phyloP scores from a whole-genome alignment of 2,797 vertebrate species.

The Pseudochirops cupreus region DNA sequence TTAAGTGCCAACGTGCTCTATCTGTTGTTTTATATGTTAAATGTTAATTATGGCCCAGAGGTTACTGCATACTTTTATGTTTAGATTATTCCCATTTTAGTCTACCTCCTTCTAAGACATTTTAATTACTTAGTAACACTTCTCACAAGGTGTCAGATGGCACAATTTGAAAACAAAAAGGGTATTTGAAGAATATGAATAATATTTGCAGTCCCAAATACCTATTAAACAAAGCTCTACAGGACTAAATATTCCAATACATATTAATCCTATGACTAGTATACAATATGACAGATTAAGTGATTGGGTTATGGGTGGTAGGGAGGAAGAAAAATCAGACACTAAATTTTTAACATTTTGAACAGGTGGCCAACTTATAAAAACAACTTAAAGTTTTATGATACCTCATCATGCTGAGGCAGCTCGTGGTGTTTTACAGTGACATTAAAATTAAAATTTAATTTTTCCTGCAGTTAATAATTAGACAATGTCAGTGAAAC shows the following conservation, averaged over 20 bases:
- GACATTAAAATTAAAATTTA: conserved; percentile 86
- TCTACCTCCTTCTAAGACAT: conserved; percentile 8
- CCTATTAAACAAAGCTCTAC: conserved; percentile 56
- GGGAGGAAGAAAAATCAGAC: conserved; percentile 38
- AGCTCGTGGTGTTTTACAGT: conserved; percentile 79
- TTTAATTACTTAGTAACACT: conserved; percentile 19
- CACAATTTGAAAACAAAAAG: conserved; percentile 24
- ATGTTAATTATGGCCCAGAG: conserved; percentile 18
- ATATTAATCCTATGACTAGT: conserved; percentile 61
- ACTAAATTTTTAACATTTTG: conserved; percentile 77
- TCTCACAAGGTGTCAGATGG: neutral
- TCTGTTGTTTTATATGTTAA: conserved; percentile 8
- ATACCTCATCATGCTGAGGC: conserved; percentile 77
- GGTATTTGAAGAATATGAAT: conserved; percentile 20
- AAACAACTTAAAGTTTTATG: conserved; percentile 82
- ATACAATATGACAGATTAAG: conserved; percentile 80
- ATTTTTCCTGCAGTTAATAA: conserved; percentile 83
- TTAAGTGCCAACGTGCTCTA: neutral
- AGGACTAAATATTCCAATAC: conserved; percentile 64
- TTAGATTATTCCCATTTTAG: conserved; percentile 44
- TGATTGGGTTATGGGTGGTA: conserved; percentile 59
- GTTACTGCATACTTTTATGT: conserved; percentile 33
- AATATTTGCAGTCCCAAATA: conserved; percentile 56
- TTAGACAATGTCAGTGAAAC: conserved; percentile 84
- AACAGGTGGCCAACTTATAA: conserved; percentile 82